These are phyloP conservation scores for Pachycephala philippinensis DNA, from an alignment of 2,113 vertebrate species.

Conservation along the genomic window DNA sequence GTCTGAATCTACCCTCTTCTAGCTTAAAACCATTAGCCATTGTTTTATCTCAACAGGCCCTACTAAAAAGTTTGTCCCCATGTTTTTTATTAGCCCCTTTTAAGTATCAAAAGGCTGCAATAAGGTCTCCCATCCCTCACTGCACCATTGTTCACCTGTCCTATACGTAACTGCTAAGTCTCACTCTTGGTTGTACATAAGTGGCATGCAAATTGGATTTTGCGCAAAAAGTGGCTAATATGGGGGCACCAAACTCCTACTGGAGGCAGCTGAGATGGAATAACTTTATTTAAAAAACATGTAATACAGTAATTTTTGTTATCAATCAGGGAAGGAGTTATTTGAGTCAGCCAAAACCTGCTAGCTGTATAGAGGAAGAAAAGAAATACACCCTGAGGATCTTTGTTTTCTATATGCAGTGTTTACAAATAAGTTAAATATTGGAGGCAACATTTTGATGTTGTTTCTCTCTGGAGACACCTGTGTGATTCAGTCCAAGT, in stretches of 20 bases:
- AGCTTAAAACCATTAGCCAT: neutral
- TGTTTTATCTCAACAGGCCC: neutral
- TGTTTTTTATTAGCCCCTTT: neutral
- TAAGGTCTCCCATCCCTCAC: neutral
- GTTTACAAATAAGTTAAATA: neutral
- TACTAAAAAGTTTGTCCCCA: neutral
- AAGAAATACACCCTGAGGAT: neutral
- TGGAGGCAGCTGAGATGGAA: neutral
- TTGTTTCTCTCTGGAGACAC: neutral
- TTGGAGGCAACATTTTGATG: neutral
- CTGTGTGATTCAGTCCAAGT: neutral
- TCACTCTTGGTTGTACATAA: neutral
- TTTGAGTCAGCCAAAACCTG: neutral
- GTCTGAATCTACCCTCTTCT: neutral
- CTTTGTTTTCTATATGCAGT: neutral
- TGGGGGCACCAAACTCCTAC: neutral
- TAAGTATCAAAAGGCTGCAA: neutral
- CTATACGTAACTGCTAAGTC: neutral
- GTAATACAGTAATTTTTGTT: neutral
- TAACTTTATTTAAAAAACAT: neutral
- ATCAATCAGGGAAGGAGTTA: neutral
- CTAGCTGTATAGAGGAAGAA: neutral
- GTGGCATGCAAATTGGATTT: neutral
- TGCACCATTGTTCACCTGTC: neutral
- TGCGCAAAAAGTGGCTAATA: neutral